phyloP scores from a whole-genome alignment of 1,140 invertebrate species.

The Arctopsyche grandis region DNA sequence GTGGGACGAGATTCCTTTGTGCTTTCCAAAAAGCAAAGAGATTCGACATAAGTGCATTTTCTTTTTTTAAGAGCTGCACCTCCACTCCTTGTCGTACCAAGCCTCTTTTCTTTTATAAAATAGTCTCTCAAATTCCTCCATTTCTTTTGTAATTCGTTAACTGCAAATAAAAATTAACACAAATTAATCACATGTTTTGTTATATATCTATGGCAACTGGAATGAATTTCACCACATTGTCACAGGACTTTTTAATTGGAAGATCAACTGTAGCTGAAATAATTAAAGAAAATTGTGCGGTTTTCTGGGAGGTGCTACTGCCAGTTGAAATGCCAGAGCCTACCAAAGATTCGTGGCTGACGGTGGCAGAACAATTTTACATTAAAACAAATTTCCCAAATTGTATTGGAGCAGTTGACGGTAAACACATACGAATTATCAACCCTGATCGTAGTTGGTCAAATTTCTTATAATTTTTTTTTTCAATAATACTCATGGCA shows the following conservation, averaged over 20 bases:
- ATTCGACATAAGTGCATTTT: too few species aligned
- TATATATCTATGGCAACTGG: too few species aligned
- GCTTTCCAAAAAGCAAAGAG: too few species aligned
- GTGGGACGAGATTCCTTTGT: too few species aligned
- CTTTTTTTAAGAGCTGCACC: too few species aligned
- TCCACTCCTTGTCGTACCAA: too few species aligned
- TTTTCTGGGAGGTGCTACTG: background rate
- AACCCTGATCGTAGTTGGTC: background rate
- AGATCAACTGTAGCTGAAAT: conserved; percentile 2
- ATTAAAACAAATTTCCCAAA: conserved; percentile 5
- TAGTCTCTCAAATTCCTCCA: too few species aligned
- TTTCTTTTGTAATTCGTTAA: too few species aligned
- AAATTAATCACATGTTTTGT: too few species aligned
- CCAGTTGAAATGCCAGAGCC: conserved; percentile 6
- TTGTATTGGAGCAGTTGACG: background rate
- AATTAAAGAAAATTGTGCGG: background rate
- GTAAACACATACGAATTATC: conserved; percentile 4
- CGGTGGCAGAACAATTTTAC: conserved; percentile 2
- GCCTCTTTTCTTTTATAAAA: too few species aligned
- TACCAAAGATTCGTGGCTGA: background rate
- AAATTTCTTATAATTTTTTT: background rate
- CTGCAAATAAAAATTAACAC: too few species aligned
- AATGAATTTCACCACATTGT: too few species aligned
- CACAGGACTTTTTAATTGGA: background rate
- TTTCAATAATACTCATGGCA: conserved; percentile 1